phyloP scores from a whole-genome alignment of 2,888 invertebrate genomes.

The Drosophila subsilvestris region DNA sequence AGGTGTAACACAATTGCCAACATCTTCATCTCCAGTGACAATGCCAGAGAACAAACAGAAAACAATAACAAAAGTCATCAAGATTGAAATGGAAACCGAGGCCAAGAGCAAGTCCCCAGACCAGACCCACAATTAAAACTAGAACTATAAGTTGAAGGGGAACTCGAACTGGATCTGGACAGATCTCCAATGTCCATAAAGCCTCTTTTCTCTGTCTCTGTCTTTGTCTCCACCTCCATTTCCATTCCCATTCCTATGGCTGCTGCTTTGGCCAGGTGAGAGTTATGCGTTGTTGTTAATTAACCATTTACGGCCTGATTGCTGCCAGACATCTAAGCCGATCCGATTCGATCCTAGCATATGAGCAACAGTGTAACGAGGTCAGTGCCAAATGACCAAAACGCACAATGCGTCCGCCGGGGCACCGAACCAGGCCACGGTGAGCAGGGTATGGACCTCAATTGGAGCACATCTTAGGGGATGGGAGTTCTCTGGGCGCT shows the following conservation, averaged over 20 bases:
- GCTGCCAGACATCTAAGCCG: slow-evolving; percentile 42
- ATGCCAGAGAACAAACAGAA: slow-evolving; percentile 14
- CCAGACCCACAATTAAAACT: slow-evolving; percentile 4
- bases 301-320: slow-evolving; percentile 76
- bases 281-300: slow-evolving; percentile 77
- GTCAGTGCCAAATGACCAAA: slow-evolving; percentile 46
- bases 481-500: neutral
- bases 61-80: neutral
- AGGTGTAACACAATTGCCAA: slow-evolving; percentile 72
- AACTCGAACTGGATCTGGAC: slow-evolving; percentile 58
- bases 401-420: slow-evolving; percentile 16
- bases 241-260: slow-evolving; percentile 3
- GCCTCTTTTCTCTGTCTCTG: slow-evolving; percentile 20
- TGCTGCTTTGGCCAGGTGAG: slow-evolving; percentile 62
- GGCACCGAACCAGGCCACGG: slow-evolving; percentile 29
- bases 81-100: slow-evolving; percentile 49
- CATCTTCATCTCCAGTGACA: slow-evolving; percentile 62
- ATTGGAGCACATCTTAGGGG: slow-evolving; percentile 33
- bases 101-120: neutral
- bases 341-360: slow-evolving; percentile 12
- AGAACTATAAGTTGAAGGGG: slow-evolving; percentile 33
- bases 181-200: slow-evolving; percentile 50
- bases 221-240: slow-evolving; percentile 21
- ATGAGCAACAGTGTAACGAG: slow-evolving; percentile 50
- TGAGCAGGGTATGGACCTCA: neutral